Evolutionary conservation across 2,113 vertebrate genomes (phyloP), one percentile per base, ranked within the genome.

Genomic region (Grantiella picta): DNA sequence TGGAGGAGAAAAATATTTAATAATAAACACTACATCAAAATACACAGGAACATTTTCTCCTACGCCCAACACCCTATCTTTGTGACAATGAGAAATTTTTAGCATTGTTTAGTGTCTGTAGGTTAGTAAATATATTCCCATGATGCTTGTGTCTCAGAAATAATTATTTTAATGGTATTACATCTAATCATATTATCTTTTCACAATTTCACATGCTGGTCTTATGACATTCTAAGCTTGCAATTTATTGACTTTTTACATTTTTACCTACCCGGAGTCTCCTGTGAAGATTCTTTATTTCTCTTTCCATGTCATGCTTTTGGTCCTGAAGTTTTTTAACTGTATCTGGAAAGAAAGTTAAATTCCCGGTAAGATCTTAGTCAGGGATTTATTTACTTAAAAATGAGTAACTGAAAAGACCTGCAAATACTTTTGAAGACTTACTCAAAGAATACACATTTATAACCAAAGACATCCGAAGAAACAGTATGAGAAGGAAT

Each of bases 271-370:
- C 99, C 98, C 99, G 98, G 54, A 99, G 98, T 86, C 98, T 98
- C 90, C 99, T 97, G 86, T 99, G 99, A 52, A 99, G 99, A 66
- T 99, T 99, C 98, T 99, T 99, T 75, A 99, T 99, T 94, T 99
- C 99, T 95, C 99, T 98, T 93, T 99, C 99, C 99, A 99, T 99
- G 96, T 99, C 99, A 59, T 99, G 99, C 72, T 99, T 99, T 96
- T 99, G 99, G 94, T 99, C 99, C 92, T 99, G 99, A 81, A 99
- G 98, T 93, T 99, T 99, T 97, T 99, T 99, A 86, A 99, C 99
- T 1, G 99, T 98, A 96, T 99, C 99, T 98, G 95, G 72, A 95
- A 93, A 95, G 78, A 97, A 89, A 73, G 54, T 81, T 1, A 72
- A 83, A 63, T 63, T 73, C 22, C 29, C 38, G 40, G 18, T 92